These are phyloP conservation scores for Apteryx owenii DNA, from an alignment of 2,113 vertebrate species.

Conservation along the genomic window DNA sequence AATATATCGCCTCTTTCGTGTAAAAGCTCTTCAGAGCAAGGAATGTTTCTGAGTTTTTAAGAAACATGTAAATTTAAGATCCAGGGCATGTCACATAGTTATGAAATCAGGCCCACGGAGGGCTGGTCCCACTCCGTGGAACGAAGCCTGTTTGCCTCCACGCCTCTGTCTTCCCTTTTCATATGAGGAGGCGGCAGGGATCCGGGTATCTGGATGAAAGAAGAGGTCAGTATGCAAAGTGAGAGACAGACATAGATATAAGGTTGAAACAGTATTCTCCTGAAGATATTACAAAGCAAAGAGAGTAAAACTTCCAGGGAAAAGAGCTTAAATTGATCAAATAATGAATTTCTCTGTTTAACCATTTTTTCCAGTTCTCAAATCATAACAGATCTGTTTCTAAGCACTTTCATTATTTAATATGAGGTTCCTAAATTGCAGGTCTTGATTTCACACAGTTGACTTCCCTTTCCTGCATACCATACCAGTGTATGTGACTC, in stretches of 20 bases:
- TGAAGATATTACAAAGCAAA: not conserved
- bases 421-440: conserved; percentile 50
- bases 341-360: not conserved
- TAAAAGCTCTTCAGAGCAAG: not conserved
- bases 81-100: not conserved
- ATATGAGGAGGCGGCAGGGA: not conserved
- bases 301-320: not conserved
- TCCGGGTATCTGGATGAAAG: not conserved
- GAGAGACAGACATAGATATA: not conserved
- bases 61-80: not conserved
- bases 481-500: conserved; percentile 68
- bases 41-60: not conserved
- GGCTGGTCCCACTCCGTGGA: not conserved
- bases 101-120: not conserved
- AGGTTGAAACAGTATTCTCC: not conserved
- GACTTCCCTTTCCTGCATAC: conserved; percentile 71
- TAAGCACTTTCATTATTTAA: conserved; percentile 48
- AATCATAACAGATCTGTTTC: conserved; percentile 13
- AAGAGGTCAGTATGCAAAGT: not conserved
- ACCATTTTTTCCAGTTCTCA: not conserved
- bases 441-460: conserved; percentile 59
- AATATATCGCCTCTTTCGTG: not conserved
- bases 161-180: not conserved
- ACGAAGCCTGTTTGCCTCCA: not conserved
- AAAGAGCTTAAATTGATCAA: not conserved